Evolutionary conservation across 2,113 vertebrate genomes (phyloP), one percentile per base, ranked within the genome.

Genomic region (Colius striatus): DNA sequence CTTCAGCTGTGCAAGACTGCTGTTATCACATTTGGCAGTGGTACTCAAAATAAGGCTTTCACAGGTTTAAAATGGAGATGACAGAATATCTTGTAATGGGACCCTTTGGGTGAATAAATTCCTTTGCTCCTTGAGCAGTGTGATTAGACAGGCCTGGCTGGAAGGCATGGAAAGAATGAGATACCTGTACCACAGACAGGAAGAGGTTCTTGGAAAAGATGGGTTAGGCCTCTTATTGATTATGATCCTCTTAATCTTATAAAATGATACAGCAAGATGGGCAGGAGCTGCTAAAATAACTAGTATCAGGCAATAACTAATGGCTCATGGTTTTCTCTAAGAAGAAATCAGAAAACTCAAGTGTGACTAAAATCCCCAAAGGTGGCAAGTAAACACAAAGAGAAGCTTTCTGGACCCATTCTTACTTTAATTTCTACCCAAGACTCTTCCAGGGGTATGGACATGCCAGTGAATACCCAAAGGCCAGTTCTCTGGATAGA

Each of bases 11-110:
- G 55, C 90, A 93, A 83, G 90, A 74, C 75, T 94, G 71, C 85
- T 70, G 72, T 94, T 95, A 95, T 87, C 96, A 93, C 90, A 41
- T 87, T 94, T 83, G 94, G 90, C 95, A 95, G 71, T 21, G 23
- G 67, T 54, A 32, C 91, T 91, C 91, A 91, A 90, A 96, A 89
- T 92, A 60, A 86, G 78, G 91, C 78, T 95, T 95, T 92, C 82
- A 91, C 70, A 66, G 87, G 71, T 94, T 95, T 95, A 95, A 95
- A 96, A 95, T 74, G 89, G 87, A 94, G 91, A 87, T 88, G 93
- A 91, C 87, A 85, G 93, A 91, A 51, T 79, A 93, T 63, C 94
- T 91, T 4, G 53, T 91, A 96, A 91, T 48, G 78, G 95, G 84
- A 95, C 78, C 80, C 82, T 91, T 20, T 67, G 83, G 60, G 85